Percentiles rank a stretch among this genome's conserved stretches.
These are phyloP conservation scores for Gila orcuttii DNA, from an alignment of 2,113 vertebrate genomes.

Conservation along the genomic window DNA sequence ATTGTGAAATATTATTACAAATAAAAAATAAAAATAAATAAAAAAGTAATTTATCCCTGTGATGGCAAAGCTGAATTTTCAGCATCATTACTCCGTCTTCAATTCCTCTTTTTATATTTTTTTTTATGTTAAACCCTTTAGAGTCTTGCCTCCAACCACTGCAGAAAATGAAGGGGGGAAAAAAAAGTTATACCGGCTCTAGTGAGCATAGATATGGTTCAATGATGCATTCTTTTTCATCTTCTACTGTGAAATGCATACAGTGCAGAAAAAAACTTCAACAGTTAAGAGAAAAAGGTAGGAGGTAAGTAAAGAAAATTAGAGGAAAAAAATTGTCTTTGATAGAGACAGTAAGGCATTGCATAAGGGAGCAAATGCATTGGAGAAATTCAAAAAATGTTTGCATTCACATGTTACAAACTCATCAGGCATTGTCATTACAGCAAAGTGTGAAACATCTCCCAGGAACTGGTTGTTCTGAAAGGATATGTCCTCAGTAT, in stretches of 20 bases:
- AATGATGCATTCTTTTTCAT: not conserved
- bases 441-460: conserved; percentile 29
- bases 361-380: not conserved
- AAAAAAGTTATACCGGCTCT: not conserved
- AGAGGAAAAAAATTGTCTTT: not conserved
- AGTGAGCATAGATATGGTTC: not conserved
- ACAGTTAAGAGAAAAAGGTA: not conserved
- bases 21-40: no score
- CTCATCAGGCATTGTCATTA: conserved; percentile 36
- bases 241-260: not conserved
- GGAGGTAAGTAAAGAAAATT: not conserved
- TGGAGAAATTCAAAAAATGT: not conserved
- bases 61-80: not conserved
- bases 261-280: not conserved
- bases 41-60: not conserved
- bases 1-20: not conserved
- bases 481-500: conserved; percentile 19
- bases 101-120: not conserved
- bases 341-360: not conserved
- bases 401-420: conserved; percentile 6
- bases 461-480: not conserved
- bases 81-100: not conserved
- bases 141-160: not conserved
- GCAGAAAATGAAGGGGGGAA: not conserved
- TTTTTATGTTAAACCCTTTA: not conserved